Percentiles rank a stretch among this genome's conserved stretches.
phyloP scores from a whole-genome alignment of 2,113 vertebrate species.

The Nyctibius bracteatus region DNA sequence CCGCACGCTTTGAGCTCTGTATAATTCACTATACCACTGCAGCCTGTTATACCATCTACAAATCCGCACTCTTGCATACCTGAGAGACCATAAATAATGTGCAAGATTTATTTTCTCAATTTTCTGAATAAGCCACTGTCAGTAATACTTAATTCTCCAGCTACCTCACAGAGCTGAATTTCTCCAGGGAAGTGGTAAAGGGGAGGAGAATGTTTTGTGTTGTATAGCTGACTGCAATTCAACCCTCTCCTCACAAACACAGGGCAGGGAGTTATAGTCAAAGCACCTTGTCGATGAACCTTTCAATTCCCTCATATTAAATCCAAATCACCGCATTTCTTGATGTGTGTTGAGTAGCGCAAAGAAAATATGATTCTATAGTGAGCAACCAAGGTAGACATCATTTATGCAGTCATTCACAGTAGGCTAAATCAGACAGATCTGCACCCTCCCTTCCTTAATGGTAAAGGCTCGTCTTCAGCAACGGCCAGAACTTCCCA shows the following conservation, averaged over 20 bases:
- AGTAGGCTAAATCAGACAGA: background rate
- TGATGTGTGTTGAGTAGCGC: fast-evolving
- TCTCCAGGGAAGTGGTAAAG: background rate
- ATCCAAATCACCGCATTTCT: background rate
- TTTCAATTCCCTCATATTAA: background rate
- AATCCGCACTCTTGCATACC: background rate
- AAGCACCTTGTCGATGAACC: background rate
- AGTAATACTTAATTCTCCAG: background rate
- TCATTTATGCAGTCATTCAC: fast-evolving
- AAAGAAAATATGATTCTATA: background rate
- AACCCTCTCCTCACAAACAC: background rate
- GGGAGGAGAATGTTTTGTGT: background rate
- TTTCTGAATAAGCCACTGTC: background rate
- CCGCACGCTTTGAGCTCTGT: background rate
- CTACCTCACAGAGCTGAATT: background rate
- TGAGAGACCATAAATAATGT: background rate
- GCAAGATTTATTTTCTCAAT: background rate
- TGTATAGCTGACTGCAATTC: background rate
- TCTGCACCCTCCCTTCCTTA: background rate
- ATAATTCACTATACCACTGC: background rate
- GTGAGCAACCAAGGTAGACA: background rate
- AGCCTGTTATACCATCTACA: background rate
- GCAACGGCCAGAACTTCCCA: background rate
- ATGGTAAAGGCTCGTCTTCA: background rate
- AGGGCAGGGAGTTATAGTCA: background rate